Base-by-base conservation (phyloP, 2,888 invertebrate species). In the Rhabditoides inermis region DNA sequence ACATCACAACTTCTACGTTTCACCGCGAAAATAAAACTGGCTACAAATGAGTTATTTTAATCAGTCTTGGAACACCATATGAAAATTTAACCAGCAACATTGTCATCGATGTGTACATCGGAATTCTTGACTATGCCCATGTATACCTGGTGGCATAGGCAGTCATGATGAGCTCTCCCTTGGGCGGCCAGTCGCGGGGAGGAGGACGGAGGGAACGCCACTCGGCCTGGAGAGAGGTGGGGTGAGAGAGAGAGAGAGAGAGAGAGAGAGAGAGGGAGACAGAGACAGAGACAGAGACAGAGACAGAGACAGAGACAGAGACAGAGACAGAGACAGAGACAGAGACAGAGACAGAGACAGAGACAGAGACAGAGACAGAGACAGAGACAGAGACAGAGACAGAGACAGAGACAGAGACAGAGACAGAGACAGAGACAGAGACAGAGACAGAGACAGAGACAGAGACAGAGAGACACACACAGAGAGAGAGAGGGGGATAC, bases 121-220 rank as follows among this genome's bases (percentile, higher is more conserved):
- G 15, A 32, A 32, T 15, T 32, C 32, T 32, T 32, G 15, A 10
- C 7, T 15, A 7, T 32, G 32, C 7, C 32, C 32, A 10, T 32
- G 7, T 32, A 32, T 46, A 45, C 44, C 41, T 36, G 2, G 58
- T 58, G 0, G 61, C 58, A 41, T 65, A 65, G 20, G 61, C 51
- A 30, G 58, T 56, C 23, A 67, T 52, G 22, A 46, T 49, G 1
- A 67, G 55, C 7, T 53, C 51, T 28, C 67, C 67, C 2, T 58
- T 52, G 25, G 46, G 49, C 6, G 67, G 67, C 67, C 67, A 67
- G n/a, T 45, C 49, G 25, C 40, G n/a, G 15, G 64, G 61, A 2
- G 28, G 32, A 2, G 48, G 26, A 28, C 45, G 28, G 2, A 58
- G 40, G 10, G 42, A 25, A 28, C 60, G 41, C 67, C 67, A 67